A percentile compares a stretch with the other conserved stretches of the same genome.
Conservation (phyloP, 30 jellyfish, hydroid and myxozoan genomes). For the Hydractinia symbiolongicarpus region DNA sequence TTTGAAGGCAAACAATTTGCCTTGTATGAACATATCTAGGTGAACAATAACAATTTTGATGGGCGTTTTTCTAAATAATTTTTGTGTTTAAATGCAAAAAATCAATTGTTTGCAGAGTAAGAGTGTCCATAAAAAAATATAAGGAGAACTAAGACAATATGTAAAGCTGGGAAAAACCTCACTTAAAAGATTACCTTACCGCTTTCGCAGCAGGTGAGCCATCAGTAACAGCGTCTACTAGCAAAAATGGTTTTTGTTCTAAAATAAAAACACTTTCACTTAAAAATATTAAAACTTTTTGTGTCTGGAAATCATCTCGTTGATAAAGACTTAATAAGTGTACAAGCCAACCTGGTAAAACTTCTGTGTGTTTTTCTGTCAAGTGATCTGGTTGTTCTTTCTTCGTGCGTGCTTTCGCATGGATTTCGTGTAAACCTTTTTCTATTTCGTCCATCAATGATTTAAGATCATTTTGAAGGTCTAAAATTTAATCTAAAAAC, state of each 20-base stretch:
- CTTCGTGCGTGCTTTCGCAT: slow-evolving; percentile 47
- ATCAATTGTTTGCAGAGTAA: too few species aligned
- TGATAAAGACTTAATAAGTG: neutral
- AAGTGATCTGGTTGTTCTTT: too few species aligned
- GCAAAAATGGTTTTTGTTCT: slow-evolving; percentile 53
- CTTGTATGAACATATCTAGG: too few species aligned
- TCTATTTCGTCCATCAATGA: slow-evolving; percentile 71
- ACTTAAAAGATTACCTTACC: slow-evolving; percentile 16
- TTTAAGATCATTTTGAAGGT: slow-evolving; percentile 60
- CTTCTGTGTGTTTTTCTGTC: too few species aligned
- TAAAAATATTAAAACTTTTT: neutral
- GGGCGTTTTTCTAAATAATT: too few species aligned
- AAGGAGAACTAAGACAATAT: too few species aligned
- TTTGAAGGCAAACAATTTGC: too few species aligned
- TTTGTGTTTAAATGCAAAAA: too few species aligned
- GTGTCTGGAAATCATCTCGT: neutral
- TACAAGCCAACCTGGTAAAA: neutral
- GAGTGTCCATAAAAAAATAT: too few species aligned
- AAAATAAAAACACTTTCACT: neutral
- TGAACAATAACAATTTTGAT: too few species aligned
- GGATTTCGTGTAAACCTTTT: slow-evolving; percentile 62
- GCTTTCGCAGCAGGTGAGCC: slow-evolving; percentile 90
- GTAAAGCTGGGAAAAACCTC: too few species aligned
- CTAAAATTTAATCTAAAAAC: slow-evolving; percentile 13
- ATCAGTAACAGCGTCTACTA: slow-evolving; percentile 57